phyloP scores from a whole-genome alignment of 2,888 invertebrate species.

The Meghimatium bilineatum region DNA sequence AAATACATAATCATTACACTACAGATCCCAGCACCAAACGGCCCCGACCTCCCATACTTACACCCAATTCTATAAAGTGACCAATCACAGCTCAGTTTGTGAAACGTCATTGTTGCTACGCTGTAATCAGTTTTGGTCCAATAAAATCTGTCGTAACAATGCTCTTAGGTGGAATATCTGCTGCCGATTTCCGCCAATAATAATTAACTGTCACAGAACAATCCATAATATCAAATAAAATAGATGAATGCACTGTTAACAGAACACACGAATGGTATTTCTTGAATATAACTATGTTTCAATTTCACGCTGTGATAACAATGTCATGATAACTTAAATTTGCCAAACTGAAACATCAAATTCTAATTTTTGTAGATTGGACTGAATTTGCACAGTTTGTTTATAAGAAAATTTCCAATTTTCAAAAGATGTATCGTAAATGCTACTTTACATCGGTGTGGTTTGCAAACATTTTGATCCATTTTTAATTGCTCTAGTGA shows the following conservation, averaged over 20 bases:
- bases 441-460: neutral
- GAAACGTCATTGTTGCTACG: neutral
- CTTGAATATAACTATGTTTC: no score
- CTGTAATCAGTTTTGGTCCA: conserved; percentile 22
- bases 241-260: neutral
- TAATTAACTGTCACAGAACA: neutral
- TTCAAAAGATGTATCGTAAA: no score
- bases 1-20: no score
- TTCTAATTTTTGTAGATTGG: no score
- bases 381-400: no score
- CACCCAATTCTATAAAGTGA: neutral
- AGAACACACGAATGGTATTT: no score
- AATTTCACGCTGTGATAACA: no score
- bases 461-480: neutral
- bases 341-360: no score
- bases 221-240: neutral
- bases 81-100: conserved; percentile 20
- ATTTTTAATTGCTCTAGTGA: no score
- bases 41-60: neutral
- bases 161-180: conserved; percentile 1
- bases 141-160: conserved; percentile 27
- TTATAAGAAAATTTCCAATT: no score
- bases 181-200: conserved; percentile 19
- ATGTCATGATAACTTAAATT: no score
- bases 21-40: no score